Base-by-base conservation (phyloP, 2,888 invertebrate genomes). In the Siphlonurus alternatus region DNA sequence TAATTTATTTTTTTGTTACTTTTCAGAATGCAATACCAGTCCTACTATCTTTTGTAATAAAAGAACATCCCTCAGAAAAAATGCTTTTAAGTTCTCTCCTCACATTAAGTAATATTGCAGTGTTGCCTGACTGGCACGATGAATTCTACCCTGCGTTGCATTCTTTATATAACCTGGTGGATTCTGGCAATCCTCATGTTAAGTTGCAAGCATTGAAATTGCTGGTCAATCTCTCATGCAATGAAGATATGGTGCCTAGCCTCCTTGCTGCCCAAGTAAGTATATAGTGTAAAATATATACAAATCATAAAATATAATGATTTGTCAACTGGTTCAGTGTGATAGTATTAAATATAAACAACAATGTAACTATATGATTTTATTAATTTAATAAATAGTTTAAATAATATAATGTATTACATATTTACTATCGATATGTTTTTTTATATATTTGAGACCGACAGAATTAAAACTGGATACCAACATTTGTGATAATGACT, bases 171-270 rank as follows among this genome's bases (percentile, higher is more conserved):
- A 70, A 73, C 23, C 70, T 79, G 22, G 72, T 81, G 38, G 78
- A 79, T 67, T 72, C 71, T 60, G 73, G 72, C 18, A 73, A 73
- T 62, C 70, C 73, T 3, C 73, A 74, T 20, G 71, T 79, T 22
- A 75, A 76, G 67, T 71, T 80, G 20, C 80, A 81, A 69, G 75
- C 81, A 1, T 73, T 81, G 22, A 79, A 80, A 69, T 74, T 83
- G 25, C 75, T 83, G 56, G 80, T 82, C 63, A 83, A 83, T 71
- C 72, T 83, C 2, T 80, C 81, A 10, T 79, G 80, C 66, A 82
- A 82, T 72, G 75, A 78, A 66, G 79, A 79, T 66, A 78, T 82
- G 77, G 78, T 82, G 60, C 81, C 81, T 5, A 78, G 79, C 69
- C 73, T 83, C 53, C 72, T 82, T 61, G 81, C 81, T 66, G 80